Evolutionary conservation across 2,888 invertebrate species (phyloP).

Genomic region (Lysandra coridon): DNA sequence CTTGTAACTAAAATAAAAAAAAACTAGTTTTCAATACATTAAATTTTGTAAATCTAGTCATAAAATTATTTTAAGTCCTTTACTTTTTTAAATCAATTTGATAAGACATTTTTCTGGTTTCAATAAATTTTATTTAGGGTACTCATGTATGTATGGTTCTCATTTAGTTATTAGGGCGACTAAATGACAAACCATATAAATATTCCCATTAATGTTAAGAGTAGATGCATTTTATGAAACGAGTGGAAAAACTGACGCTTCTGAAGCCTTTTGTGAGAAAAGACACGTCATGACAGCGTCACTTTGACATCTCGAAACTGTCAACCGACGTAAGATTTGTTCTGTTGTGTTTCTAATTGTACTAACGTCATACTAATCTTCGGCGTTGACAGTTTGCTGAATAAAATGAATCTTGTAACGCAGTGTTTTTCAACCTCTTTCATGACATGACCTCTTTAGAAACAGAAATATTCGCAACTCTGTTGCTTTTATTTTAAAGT

Average conservation of each 20-base stretch:
- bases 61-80: background rate
- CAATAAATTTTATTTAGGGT: constrained; percentile 6
- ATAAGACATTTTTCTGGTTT: background rate
- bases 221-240: constrained; percentile 49
- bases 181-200: constrained; percentile 79
- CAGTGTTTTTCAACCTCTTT: constrained; percentile 38
- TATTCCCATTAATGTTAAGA: constrained; percentile 70
- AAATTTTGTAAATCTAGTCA: constrained; percentile 24
- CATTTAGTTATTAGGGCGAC: constrained; percentile 65
- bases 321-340: constrained; percentile 45
- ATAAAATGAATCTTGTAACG: constrained; percentile 50
- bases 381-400: constrained; percentile 36
- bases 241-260: constrained; percentile 39
- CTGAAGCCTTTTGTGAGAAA: constrained; percentile 47
- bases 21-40: constrained; percentile 21
- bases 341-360: constrained; percentile 47
- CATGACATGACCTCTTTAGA: background rate
- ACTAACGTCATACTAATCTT: constrained; percentile 45
- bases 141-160: constrained; percentile 22
- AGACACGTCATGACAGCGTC: constrained; percentile 31
- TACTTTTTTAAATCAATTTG: background rate
- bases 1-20: background rate
- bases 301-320: constrained; percentile 34
- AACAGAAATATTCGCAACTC: background rate
- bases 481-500: background rate